phyloP scores from a whole-genome alignment of 1,140 invertebrate species.

The Phortica variegata region DNA sequence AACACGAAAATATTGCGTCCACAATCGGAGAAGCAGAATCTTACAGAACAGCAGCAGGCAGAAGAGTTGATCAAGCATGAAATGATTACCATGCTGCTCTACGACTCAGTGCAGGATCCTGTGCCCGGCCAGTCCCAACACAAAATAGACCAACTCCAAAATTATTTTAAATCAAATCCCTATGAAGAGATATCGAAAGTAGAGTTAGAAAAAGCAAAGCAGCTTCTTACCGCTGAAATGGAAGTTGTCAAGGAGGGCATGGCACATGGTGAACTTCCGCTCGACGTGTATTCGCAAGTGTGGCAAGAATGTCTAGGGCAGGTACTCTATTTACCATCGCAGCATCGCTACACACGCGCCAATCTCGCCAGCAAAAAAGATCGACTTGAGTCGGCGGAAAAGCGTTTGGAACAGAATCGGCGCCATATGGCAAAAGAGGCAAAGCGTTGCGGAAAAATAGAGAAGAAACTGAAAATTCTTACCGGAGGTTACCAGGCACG shows the following conservation, averaged over 20 bases:
- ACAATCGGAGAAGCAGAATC: constrained; percentile 67
- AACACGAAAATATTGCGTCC: constrained; percentile 81
- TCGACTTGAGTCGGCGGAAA: constrained; percentile 88
- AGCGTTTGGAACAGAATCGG: constrained; percentile 89
- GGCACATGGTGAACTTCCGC: constrained; percentile 88
- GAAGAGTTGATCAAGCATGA: constrained; percentile 97
- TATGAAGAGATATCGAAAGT: constrained; percentile 73
- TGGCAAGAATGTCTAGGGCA: constrained; percentile 94
- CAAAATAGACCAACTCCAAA: constrained; percentile 56
- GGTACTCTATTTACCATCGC: constrained; percentile 83
- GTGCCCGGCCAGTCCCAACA: constrained; percentile 56
- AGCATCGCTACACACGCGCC: constrained; percentile 89
- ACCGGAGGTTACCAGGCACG: constrained; percentile 86
- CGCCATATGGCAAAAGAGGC: constrained; percentile 93
- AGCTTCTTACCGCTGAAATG: constrained; percentile 80
- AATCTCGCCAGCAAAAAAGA: constrained; percentile 95
- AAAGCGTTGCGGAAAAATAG: constrained; percentile 94
- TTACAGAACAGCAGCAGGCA: constrained; percentile 90
- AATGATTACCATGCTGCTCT: constrained; percentile 94
- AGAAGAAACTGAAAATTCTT: constrained; percentile 95
- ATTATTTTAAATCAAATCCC: constrained; percentile 82
- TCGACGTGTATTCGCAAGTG: constrained; percentile 91
- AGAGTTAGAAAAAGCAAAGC: constrained; percentile 71
- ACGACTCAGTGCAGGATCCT: constrained; percentile 77
- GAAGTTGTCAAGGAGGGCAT: constrained; percentile 88